Evolutionary conservation across 2,797 vertebrate genomes (phyloP), one percentile per base, ranked within the genome.

Genomic region (Eleutherodactylus coqui): DNA sequence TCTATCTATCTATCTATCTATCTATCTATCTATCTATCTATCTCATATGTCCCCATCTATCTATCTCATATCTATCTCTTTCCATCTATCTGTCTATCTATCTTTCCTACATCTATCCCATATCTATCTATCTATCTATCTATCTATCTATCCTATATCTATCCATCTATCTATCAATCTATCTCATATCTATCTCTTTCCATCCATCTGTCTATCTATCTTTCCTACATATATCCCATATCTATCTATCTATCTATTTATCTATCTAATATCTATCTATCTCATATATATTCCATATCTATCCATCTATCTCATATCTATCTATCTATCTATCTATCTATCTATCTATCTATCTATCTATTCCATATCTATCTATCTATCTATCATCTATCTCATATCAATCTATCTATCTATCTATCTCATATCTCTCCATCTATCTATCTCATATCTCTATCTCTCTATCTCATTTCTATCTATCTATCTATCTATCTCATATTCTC

Each of bases 11-110:
- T 55, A 24, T 21, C 51, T 55, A 21, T 55, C 51, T 55, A 55
- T 55, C 51, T 45, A 64, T 19, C 64, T 69, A 36, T 36, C 32
- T 69, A 36, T 69, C 64, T 69, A 19, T 36, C 64, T 69, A 55
- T 67, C 62, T 67, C n/a, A n/a, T n/a, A n/a, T n/a, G n/a, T n/a
- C n/a, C n/a, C n/a, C n/a, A 67, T 67, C 62, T 60, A 60, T 67
- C 62, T 67, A 36, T 67, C 62, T n/a, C n/a, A n/a, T 69, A 38
- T 41, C 32, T 67, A 19, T 67, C 62, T 43, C n/a, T n/a, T n/a
- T n/a, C n/a, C n/a, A 4, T 43, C 19, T 43, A 11, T 43, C 36
- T 41, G 4, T 70, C 67, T 70, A 0, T 41, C 34, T 41, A 3
- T 24, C 67, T 38, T n/a, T n/a, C n/a, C n/a, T n/a, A n/a, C n/a